Evolutionary conservation across 2,113 vertebrate genomes (phyloP), one percentile per base, ranked within the genome.

Genomic region (Chloropsis cyanopogon): DNA sequence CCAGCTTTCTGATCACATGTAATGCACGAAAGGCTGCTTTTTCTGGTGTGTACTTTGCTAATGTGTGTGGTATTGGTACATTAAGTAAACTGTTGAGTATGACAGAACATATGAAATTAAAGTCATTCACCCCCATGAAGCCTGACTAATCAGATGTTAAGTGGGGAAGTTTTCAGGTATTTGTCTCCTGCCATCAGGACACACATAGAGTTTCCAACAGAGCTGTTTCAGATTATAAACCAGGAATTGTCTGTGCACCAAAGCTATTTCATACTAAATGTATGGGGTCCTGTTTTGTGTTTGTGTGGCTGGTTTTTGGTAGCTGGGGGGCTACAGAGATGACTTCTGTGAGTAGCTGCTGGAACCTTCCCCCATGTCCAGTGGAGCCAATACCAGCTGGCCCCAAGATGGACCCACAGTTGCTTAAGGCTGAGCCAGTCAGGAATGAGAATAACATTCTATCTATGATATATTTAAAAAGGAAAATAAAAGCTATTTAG

Each of bases 31-130:
- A 70, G 64, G 81, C 44, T 94, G 65, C 33, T 44, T 94, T 93
- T 88, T 52, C 92, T 92, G 42, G 19, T 90, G 73, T 71, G 46
- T 95, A 75, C 80, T 90, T 92, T 95, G 82, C 41, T 96, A 90
- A 96, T 93, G 44, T 49, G 50, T 65, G 9, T 85, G 44, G 23
- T 56, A 85, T 22, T 50, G 70, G 73, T 73, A 95, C 73, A 60
- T 94, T 92, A 91, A 66, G 29, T 80, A 82, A 85, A 79, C 54
- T 83, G 47, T 70, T 88, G 46, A 70, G 42, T 88, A 84, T 85
- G 75, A 69, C 17, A 3, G 56, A 93, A 56, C 0, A 5, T 84
- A 82, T 78, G 79, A 42, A 82, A 33, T 82, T 24, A 80, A 77
- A 92, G 71, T 59, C 46, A 56, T 24, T 61, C n/a, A 60, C 52